These are phyloP conservation scores for Polyommatus icarus DNA, from an alignment of 2,888 invertebrate species.

Conservation along the genomic window DNA sequence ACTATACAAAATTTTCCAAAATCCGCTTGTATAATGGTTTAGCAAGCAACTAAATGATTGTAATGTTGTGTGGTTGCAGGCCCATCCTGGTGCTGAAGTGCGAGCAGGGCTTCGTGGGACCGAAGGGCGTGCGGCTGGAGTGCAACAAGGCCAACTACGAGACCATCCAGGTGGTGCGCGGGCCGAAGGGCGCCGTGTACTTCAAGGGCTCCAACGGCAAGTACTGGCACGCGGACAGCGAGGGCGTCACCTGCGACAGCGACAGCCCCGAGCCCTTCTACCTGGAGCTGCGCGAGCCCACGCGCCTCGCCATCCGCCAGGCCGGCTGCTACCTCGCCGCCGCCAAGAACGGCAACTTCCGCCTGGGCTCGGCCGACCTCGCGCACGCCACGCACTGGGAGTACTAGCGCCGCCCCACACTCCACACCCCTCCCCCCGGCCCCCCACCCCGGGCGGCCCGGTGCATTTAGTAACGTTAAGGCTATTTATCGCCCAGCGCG, in stretches of 20 bases:
- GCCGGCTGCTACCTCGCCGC: conserved; percentile 90
- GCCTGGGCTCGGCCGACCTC: conserved; percentile 88
- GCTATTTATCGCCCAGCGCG: conserved; percentile 57
- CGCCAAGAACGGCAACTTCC: conserved; percentile 95
- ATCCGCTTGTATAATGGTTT: too few relatives aligned
- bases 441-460: conserved; percentile 47
- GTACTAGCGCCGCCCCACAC: conserved; percentile 81
- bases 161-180: conserved; percentile 94
- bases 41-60: too few relatives aligned
- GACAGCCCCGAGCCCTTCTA: conserved; percentile 92
- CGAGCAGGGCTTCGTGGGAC: conserved; percentile 97
- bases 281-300: conserved; percentile 95
- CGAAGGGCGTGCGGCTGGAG: conserved; percentile 92
- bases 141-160: conserved; percentile 98
- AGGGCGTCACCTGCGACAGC: conserved; percentile 92
- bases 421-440: conserved; percentile 51
- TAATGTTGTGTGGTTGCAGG: conserved; percentile 69
- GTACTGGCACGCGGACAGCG: conserved; percentile 96
- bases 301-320: conserved; percentile 92
- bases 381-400: conserved; percentile 95
- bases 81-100: conserved; percentile 96
- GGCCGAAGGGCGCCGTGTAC: conserved; percentile 92
- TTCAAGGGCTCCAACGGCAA: conserved; percentile 96
- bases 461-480: conserved; percentile 63
- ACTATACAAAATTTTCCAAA: too few relatives aligned